Percentiles rank a stretch among this genome's conserved stretches.
These are phyloP conservation scores for Cyrtodaria siliqua DNA, from an alignment of 2,888 invertebrate genomes.

Conservation along the genomic window DNA sequence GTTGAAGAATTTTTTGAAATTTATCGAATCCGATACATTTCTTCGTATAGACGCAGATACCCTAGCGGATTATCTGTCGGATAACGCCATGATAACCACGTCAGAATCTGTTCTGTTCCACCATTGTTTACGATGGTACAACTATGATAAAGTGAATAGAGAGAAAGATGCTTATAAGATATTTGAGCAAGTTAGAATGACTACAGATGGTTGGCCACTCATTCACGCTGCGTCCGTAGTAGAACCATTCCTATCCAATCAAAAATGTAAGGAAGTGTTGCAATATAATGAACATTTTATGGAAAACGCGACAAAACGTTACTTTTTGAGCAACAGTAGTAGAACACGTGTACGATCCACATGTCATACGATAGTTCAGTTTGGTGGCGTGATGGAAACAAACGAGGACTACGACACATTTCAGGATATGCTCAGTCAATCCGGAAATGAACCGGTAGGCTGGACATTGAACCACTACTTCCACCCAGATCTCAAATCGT, in stretches of 20 bases:
- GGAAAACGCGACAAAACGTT: conserved; percentile 59
- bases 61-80: conserved; percentile 63
- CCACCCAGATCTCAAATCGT: conserved; percentile 60
- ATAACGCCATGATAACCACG: conserved; percentile 65
- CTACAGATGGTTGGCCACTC: conserved; percentile 56
- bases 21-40: conserved; percentile 67
- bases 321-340: conserved; percentile 39
- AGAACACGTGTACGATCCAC: conserved; percentile 61
- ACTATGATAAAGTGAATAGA: conserved; percentile 58
- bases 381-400: conserved; percentile 64
- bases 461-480: conserved; percentile 65
- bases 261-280: conserved; percentile 54
- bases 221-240: conserved; percentile 47
- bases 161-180: conserved; percentile 56
- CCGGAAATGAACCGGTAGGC: conserved; percentile 39
- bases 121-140: conserved; percentile 65
- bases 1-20: conserved; percentile 64
- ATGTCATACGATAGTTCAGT: conserved; percentile 59
- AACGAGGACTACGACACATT: conserved; percentile 49
- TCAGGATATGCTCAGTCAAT: conserved; percentile 39
- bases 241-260: conserved; percentile 61
- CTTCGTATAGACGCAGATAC: conserved; percentile 63
- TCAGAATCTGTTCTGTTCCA: conserved; percentile 65
- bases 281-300: conserved; percentile 55
- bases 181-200: conserved; percentile 63